Conservation (phyloP, 2,113 vertebrate species). For the Uria aalge region DNA sequence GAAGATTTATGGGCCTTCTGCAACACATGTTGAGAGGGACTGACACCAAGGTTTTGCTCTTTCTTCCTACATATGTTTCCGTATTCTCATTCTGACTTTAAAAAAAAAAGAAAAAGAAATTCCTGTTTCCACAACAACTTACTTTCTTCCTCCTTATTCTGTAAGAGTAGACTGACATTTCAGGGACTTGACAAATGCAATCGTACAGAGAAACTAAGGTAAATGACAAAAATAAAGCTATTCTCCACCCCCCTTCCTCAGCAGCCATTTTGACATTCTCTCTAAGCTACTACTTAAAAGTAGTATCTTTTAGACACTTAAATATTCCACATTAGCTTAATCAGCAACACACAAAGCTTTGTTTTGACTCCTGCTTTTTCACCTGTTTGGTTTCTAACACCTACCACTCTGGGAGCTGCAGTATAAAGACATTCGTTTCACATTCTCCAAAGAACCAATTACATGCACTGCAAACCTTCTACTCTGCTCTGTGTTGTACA, state of each 20-base stretch:
- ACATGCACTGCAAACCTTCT: conserved; percentile 55
- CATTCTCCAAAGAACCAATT: conserved; percentile 25
- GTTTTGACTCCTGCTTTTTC: conserved; percentile 40
- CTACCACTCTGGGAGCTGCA: neutral
- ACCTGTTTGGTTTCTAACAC: conserved; percentile 57
- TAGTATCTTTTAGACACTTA: neutral
- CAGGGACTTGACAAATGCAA: neutral
- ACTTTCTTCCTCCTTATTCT: neutral
- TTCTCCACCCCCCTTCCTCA: neutral
- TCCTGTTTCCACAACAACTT: neutral
- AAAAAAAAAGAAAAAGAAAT: neutral
- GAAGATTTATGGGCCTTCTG: neutral
- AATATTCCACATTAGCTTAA: neutral
- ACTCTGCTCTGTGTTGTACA: conserved; percentile 19
- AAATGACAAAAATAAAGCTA: neutral
- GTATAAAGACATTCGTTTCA: neutral
- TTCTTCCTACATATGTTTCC: neutral
- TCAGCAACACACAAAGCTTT: neutral
- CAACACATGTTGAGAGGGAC: neutral
- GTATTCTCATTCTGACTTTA: neutral
- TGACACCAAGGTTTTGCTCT: neutral
- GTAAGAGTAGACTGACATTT: neutral
- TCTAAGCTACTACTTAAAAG: neutral
- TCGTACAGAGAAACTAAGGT: neutral
- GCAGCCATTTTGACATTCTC: conserved; percentile 20